Evolutionary conservation across 2,113 vertebrate genomes (phyloP).

Genomic region (Xyliphius kryptos): DNA sequence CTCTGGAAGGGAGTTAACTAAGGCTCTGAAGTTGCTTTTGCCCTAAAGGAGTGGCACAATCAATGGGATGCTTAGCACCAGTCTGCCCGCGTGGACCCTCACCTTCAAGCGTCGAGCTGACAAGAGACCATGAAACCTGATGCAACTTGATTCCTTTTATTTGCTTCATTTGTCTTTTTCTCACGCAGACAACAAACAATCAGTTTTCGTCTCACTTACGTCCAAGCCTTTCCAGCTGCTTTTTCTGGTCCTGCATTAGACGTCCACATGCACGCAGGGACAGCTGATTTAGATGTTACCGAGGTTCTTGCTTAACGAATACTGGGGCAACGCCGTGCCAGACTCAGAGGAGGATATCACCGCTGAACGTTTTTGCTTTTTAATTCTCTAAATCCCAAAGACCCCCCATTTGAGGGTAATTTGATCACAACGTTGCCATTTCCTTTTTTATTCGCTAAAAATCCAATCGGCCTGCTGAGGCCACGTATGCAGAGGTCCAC

Average conservation of each 20-base stretch:
- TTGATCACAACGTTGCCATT: no score
- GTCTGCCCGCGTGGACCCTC: conserved; percentile 51
- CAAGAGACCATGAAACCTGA: conserved; percentile 59
- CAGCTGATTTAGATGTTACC: neutral
- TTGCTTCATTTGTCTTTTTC: conserved; percentile 36
- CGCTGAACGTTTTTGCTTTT: no score
- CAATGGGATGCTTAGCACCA: conserved; percentile 57
- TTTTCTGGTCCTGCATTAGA: conserved; percentile 26
- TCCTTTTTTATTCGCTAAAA: no score
- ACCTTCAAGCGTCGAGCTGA: conserved; percentile 51
- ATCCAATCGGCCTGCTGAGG: conserved; percentile 18
- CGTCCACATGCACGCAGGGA: conserved; percentile 1
- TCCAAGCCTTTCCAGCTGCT: conserved; percentile 39
- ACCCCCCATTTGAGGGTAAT: no score
- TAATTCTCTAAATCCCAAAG: no score
- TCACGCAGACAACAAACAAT: conserved; percentile 40
- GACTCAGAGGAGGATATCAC: no score
- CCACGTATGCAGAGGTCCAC: conserved; percentile 62
- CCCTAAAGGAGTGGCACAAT: conserved; percentile 67
- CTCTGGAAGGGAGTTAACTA: conserved; percentile 58
- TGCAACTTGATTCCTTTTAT: conserved; percentile 60
- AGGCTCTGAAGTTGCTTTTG: conserved; percentile 63
- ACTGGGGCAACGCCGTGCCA: neutral
- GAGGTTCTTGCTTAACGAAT: neutral
- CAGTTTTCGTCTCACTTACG: conserved; percentile 40